These are phyloP conservation scores for Folsomia candida DNA, from an alignment of 2,888 invertebrate genomes.

Conservation along the genomic window DNA sequence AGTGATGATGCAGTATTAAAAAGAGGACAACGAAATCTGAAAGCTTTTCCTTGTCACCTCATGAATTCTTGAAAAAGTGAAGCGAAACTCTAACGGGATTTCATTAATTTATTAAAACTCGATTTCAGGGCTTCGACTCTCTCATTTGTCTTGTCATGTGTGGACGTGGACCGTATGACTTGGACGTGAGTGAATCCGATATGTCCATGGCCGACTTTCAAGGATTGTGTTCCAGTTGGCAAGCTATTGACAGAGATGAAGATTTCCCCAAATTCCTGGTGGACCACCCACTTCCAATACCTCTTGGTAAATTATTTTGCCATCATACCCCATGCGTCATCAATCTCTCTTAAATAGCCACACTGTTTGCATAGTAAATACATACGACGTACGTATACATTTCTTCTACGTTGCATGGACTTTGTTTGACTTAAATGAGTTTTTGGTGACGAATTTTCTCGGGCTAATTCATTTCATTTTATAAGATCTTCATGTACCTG, in stretches of 20 bases:
- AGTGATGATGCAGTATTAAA: too few relatives aligned
- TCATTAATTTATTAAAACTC: too few relatives aligned
- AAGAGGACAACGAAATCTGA: too few relatives aligned
- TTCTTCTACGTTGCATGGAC: neutral
- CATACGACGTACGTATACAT: too few relatives aligned
- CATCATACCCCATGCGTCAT: neutral
- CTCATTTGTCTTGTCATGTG: slow-evolving; percentile 44
- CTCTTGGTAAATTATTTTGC: slow-evolving; percentile 32
- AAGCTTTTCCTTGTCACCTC: too few relatives aligned
- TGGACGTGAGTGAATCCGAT: slow-evolving; percentile 45
- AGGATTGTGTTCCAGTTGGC: slow-evolving; percentile 40
- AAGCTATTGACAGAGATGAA: slow-evolving; percentile 46
- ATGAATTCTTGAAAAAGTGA: too few relatives aligned
- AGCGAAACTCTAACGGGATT: too few relatives aligned
- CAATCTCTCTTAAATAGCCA: too few relatives aligned
- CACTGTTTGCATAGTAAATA: too few relatives aligned
- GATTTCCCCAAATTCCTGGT: slow-evolving; percentile 40
- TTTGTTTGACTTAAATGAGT: neutral
- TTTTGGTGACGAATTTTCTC: neutral
- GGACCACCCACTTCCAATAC: slow-evolving; percentile 37
- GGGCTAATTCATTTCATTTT: too few relatives aligned
- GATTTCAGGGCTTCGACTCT: too few relatives aligned
- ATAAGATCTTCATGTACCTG: too few relatives aligned
- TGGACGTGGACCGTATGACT: slow-evolving; percentile 42
- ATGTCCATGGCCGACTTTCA: slow-evolving; percentile 43